Conservation (phyloP, 2,888 invertebrate genomes). For the Liodrosophila aerea region DNA sequence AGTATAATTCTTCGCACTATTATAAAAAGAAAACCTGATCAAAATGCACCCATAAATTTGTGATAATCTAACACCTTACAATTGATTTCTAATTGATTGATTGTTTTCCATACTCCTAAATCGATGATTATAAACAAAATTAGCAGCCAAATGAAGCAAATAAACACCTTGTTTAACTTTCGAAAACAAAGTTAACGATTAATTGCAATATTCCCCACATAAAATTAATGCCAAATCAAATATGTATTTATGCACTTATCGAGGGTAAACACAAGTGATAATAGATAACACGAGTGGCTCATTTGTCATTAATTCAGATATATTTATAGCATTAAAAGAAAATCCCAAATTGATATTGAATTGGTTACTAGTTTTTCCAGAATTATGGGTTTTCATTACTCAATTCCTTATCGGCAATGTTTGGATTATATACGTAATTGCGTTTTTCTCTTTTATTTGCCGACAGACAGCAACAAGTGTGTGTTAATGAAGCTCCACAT, state of each 20-base stretch:
- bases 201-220: conserved; percentile 3
- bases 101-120: conserved; percentile 22
- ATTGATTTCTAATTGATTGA: conserved; percentile 39
- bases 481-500: conserved; percentile 22
- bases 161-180: neutral
- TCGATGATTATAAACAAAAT: conserved; percentile 10
- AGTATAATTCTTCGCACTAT: too few species aligned
- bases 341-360: conserved; percentile 55
- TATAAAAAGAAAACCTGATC: too few species aligned
- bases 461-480: conserved; percentile 24
- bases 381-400: conserved; percentile 7
- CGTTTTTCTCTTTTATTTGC: conserved; percentile 20
- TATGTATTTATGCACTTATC: conserved; percentile 23
- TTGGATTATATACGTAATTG: conserved; percentile 7
- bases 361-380: conserved; percentile 18
- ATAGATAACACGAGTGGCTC: conserved; percentile 5
- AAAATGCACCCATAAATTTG: conserved; percentile 6
- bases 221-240: conserved; percentile 7
- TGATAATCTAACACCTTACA: conserved; percentile 13
- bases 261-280: conserved; percentile 26
- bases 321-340: conserved; percentile 19
- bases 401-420: conserved; percentile 11
- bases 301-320: conserved; percentile 39
- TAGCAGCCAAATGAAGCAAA: neutral
- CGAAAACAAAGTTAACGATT: neutral